A percentile compares a stretch with the other conserved stretches of the same genome.
phyloP scores from a whole-genome alignment of 2,888 invertebrate genomes.

The Chouioia cunea region DNA sequence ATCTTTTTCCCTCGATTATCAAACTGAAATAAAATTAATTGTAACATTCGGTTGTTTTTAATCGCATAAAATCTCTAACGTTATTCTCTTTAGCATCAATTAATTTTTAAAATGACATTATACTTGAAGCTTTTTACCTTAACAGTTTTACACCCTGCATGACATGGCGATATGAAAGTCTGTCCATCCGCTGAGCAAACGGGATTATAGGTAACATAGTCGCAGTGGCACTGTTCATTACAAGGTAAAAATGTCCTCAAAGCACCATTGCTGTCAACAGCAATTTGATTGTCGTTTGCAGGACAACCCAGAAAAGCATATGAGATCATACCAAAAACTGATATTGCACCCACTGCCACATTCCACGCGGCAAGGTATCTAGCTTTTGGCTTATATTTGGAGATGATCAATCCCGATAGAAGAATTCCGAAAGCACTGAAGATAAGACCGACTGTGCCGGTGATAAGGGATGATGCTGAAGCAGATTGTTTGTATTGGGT shows the following conservation, averaged over 20 bases:
- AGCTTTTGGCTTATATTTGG: slow-evolving; percentile 77
- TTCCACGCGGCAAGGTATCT: slow-evolving; percentile 79
- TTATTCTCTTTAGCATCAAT: background rate
- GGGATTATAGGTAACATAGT: slow-evolving; percentile 80
- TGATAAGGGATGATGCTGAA: slow-evolving; percentile 80
- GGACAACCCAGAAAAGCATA: slow-evolving; percentile 78
- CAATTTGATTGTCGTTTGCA: slow-evolving; percentile 72
- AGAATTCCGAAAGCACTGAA: slow-evolving; percentile 79
- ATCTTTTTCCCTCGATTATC: slow-evolving; percentile 56
- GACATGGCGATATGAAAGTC: slow-evolving; percentile 84
- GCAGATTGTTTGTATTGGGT: slow-evolving; percentile 84
- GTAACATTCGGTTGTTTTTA: background rate
- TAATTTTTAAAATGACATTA: background rate
- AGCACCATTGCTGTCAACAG: slow-evolving; percentile 66
- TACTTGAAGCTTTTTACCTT: slow-evolving; percentile 54
- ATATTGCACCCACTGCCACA: slow-evolving; percentile 75
- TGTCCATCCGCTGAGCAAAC: slow-evolving; percentile 77
- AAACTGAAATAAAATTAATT: slow-evolving; percentile 55
- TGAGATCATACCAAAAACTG: slow-evolving; percentile 75
- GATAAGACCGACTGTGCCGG: slow-evolving; percentile 79
- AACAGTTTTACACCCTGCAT: slow-evolving; percentile 78
- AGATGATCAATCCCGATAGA: slow-evolving; percentile 77
- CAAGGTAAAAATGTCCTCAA: slow-evolving; percentile 71
- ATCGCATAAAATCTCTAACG: background rate
- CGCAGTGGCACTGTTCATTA: slow-evolving; percentile 77